Evolutionary conservation across 2,113 vertebrate species (phyloP), one percentile per base, ranked within the genome.

Genomic region (Lepidothrix coronata): DNA sequence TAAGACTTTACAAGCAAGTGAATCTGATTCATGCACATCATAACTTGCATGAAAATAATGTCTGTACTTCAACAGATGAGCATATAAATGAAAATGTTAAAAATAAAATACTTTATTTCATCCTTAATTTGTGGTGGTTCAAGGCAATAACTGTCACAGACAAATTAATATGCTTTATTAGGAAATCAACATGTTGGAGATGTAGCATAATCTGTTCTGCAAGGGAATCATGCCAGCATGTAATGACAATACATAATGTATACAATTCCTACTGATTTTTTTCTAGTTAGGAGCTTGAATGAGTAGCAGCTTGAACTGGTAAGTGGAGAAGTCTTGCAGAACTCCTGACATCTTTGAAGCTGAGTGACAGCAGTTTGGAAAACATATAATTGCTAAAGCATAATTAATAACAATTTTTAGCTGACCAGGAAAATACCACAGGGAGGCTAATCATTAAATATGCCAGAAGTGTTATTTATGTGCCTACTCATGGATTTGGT

Each of bases 121-220:
- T 67, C 54, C 35, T 88, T 94, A 93, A 96, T 94, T 95, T 94
- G 92, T 88, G 77, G 49, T 89, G 48, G 68, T 81, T 93, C 87
- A 85, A 93, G 73, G 88, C 72, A 94, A 33, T 91, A 94, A 86
- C 92, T 94, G 85, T 73, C 85, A 93, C 6, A 83, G 89, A 70
- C 74, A 94, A 96, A 96, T 93, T 94, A 96, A 77, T 95, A 76
- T 90, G 63, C 57, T 95, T 96, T 96, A 93, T 90, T 94, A 91
- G 88, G 81, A 83, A 85, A 77, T 85, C 74, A 95, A 18, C 81
- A 31, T 83, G 85, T 93, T 96, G 63, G 90, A 94, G 55, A 80
- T 88, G 75, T 28, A 93, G 68, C 39, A 52, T 91, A 27, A 93
- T 93, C 62, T 55, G 75, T 90, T 95, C 39, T 73, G 71, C 81